Evolutionary conservation across 2,797 vertebrate species (phyloP), one percentile per base, ranked within the genome.

Genomic region (Melanotaenia maccullochi): DNA sequence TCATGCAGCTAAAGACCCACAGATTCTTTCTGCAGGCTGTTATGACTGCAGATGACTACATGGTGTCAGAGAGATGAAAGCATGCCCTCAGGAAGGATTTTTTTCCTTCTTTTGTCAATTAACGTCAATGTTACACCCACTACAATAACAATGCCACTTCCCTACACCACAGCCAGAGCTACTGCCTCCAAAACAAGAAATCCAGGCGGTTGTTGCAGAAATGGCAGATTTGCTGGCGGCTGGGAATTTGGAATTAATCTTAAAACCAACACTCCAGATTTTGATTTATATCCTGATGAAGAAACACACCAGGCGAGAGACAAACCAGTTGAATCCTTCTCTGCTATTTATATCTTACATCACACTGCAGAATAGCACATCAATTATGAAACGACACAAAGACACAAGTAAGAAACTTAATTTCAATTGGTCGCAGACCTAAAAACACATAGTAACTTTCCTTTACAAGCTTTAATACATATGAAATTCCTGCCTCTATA

Each of bases 61-160:
- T 77, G 76, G 90, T 90, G 90, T 92, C 90, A 90, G 62, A 79
- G 77, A 93, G 92, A 94, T 94, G 89, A 94, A 95, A 95, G 94
- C 85, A 16, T 83, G 81, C 89, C 92, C 89, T 90, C 75, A 90
- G 92, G 91, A 91, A 71, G 73, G 83, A 71, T 58, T 84, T 91
- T 84, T 76, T 82, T 78, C 71, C 8, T 9, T 38, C 80, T 68
- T 90, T 92, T 91, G 90, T 92, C 90, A 93, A 93, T 94, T 93
- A 93, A 90, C 82, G 74, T 78, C 82, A 85, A 92, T 89, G 93
- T 91, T 91, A 93, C 93, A 93, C 93, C 93, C 93, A 91, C 84
- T 88, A 92, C 83, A 89, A 93, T 65, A 93, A 94, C 92, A 94
- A 89, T 72, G 76, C 81, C 70, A 67, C 79, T 72, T 87, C 87